These are phyloP conservation scores for Malurus leucopterus DNA, from an alignment of 2,797 vertebrate genomes.

Conservation along the genomic window DNA sequence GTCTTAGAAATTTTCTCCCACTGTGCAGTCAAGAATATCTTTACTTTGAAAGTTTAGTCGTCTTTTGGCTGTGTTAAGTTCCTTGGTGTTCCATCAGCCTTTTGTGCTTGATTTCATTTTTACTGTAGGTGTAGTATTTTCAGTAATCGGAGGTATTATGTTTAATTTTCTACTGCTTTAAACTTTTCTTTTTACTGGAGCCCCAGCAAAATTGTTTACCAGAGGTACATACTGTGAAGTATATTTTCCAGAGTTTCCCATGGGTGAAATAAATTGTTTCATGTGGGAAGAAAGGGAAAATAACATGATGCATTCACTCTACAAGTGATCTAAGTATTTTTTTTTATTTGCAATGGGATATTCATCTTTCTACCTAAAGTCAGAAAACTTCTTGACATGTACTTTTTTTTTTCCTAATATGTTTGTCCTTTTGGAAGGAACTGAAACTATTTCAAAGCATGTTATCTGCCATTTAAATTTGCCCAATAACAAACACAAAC, in stretches of 20 bases:
- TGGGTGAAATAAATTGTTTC: background rate
- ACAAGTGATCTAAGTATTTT: background rate
- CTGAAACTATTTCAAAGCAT: background rate
- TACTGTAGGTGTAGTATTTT: background rate
- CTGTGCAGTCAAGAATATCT: background rate
- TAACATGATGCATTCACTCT: background rate
- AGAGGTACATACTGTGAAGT: background rate
- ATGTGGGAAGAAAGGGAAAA: background rate
- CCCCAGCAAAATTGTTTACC: constrained; percentile 25
- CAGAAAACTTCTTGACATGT: background rate
- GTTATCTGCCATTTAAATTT: background rate
- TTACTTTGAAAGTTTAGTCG: constrained; percentile 8
- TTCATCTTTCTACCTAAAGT: background rate
- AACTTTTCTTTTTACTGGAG: constrained; percentile 6
- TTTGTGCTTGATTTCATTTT: constrained; percentile 3
- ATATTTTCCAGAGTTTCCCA: background rate
- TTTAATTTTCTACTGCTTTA: constrained; percentile 42
- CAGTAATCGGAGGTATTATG: background rate
- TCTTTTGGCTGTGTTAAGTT: background rate
- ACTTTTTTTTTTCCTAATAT: background rate
- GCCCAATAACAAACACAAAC: background rate
- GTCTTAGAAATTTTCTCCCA: background rate
- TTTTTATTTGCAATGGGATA: background rate
- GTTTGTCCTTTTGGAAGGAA: background rate
- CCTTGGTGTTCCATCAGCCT: background rate